Conservation (phyloP, 1,140 invertebrate species). For the Lepidurus apus region DNA sequence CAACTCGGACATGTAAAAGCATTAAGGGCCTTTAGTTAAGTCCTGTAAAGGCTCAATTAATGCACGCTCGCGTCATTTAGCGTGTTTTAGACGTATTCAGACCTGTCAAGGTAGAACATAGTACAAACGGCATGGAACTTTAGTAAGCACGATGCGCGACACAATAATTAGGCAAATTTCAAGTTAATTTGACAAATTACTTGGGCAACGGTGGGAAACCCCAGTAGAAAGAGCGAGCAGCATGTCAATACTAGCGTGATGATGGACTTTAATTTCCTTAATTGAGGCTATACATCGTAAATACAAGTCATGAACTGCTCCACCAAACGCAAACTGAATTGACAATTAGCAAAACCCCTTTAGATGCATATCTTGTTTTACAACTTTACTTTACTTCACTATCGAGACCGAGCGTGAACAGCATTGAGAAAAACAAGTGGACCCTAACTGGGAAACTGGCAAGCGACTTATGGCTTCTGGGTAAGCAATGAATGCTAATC, state of each 20-base stretch:
- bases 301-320: constrained; percentile 75
- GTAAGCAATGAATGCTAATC: constrained; percentile 41
- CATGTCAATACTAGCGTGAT: constrained; percentile 60
- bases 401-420: constrained; percentile 52
- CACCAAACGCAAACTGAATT: constrained; percentile 63
- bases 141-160: too few relatives aligned
- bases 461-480: constrained; percentile 38
- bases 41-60: too few relatives aligned
- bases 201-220: constrained; percentile 68
- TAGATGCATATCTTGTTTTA: background rate
- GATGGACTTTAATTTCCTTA: constrained; percentile 64
- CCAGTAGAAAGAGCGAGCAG: constrained; percentile 65
- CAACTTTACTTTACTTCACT: constrained; percentile 48
- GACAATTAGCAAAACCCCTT: background rate
- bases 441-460: constrained; percentile 44
- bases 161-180: background rate
- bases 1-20: too few relatives aligned
- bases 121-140: too few relatives aligned
- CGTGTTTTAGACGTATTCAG: too few relatives aligned
- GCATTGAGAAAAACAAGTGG: constrained; percentile 50
- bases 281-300: constrained; percentile 64
- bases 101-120: too few relatives aligned
- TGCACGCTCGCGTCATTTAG: too few relatives aligned
- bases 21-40: too few relatives aligned
- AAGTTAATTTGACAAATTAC: constrained; percentile 47